phyloP scores from a whole-genome alignment of 2,888 invertebrate genomes.

The Chrysodeixis includens region DNA sequence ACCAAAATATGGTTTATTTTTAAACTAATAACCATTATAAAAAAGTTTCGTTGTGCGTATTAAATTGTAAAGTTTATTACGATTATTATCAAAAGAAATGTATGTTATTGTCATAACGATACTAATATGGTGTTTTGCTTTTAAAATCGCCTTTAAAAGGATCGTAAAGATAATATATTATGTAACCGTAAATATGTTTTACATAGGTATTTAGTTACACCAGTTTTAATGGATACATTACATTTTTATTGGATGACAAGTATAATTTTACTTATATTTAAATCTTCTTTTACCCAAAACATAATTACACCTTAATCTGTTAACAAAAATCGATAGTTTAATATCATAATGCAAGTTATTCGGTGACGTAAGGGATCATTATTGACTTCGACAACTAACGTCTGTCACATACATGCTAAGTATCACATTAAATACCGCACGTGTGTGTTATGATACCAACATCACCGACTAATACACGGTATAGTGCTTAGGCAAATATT shows the following conservation, averaged over 20 bases:
- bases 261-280: too few species aligned
- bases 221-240: not conserved
- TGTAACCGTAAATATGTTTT: not conserved
- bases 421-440: conserved; percentile 18
- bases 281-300: too few species aligned
- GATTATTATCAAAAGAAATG: too few species aligned
- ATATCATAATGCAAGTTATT: conserved; percentile 11
- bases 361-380: conserved; percentile 44
- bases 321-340: not conserved
- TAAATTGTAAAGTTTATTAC: too few species aligned
- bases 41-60: too few species aligned
- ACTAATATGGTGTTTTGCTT: too few species aligned
- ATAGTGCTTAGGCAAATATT: conserved; percentile 9
- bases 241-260: not conserved
- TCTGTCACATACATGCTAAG: conserved; percentile 26
- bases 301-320: too few species aligned
- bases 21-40: too few species aligned
- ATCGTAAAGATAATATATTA: not conserved
- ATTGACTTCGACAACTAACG: conserved; percentile 15
- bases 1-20: not conserved
- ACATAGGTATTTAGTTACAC: not conserved
- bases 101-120: too few species aligned
- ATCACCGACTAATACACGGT: not conserved
- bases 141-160: not conserved
- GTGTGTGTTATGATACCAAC: conserved; percentile 7